Percentiles rank a stretch among this genome's conserved stretches.
Conservation (phyloP, 2,888 invertebrate species). For the Mesorhabditis sp. region DNA sequence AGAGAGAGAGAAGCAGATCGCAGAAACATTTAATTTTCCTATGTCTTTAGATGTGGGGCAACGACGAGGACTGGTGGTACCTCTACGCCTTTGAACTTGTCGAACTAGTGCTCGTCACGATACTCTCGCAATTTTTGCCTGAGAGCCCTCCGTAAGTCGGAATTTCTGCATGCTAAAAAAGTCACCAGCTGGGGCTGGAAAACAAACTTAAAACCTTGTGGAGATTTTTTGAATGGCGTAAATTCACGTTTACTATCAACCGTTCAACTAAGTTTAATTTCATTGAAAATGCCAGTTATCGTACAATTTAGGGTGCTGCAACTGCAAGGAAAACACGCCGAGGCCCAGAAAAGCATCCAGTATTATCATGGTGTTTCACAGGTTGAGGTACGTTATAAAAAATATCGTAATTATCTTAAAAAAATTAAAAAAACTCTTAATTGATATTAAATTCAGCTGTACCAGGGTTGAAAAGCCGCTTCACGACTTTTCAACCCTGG, state of each 20-base stretch:
- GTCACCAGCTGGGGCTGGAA: too few species aligned
- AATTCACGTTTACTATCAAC: too few species aligned
- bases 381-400: constrained; percentile 7
- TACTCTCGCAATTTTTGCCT: constrained; percentile 19
- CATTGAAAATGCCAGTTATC: too few species aligned
- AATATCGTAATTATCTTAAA: background rate
- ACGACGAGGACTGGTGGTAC: constrained; percentile 27
- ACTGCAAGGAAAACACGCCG: constrained; percentile 12
- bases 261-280: too few species aligned
- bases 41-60: constrained; percentile 27
- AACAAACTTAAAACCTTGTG: too few species aligned
- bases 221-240: too few species aligned
- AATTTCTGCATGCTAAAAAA: background rate
- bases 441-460: too few species aligned
- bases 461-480: too few species aligned
- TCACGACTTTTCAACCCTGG: too few species aligned
- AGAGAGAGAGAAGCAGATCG: background rate
- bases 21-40: background rate
- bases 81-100: constrained; percentile 34
- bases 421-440: too few species aligned
- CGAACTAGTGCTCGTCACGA: constrained; percentile 17
- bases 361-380: constrained; percentile 26
- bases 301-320: constrained; percentile 16
- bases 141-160: constrained; percentile 29
- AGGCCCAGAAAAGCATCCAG: constrained; percentile 22